These are phyloP conservation scores for Pseudanteris insignis DNA, from an alignment of 2,888 invertebrate genomes.

Conservation along the genomic window DNA sequence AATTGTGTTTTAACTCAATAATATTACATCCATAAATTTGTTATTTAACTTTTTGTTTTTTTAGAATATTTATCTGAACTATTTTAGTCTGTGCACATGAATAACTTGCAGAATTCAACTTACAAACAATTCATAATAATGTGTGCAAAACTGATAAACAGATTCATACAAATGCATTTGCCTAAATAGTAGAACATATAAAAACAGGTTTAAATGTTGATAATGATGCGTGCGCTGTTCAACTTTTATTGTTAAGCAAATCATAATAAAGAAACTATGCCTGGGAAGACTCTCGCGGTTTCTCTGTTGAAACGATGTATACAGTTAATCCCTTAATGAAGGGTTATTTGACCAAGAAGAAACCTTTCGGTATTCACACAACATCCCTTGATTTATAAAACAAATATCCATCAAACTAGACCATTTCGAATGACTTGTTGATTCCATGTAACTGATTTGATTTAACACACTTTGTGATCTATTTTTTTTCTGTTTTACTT, in stretches of 20 bases:
- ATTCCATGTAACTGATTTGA: too few relatives aligned
- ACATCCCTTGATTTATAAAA: slow-evolving; percentile 1
- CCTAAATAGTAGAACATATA: slow-evolving; percentile 8
- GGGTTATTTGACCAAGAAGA: slow-evolving; percentile 31
- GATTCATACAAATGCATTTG: slow-evolving; percentile 1
- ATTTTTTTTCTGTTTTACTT: too few relatives aligned
- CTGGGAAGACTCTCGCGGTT: slow-evolving; percentile 40
- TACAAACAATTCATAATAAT: too few relatives aligned
- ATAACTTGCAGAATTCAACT: too few relatives aligned
- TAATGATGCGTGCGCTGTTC: slow-evolving; percentile 12
- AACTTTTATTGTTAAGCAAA: slow-evolving; percentile 10
- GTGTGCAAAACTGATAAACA: slow-evolving; percentile 4
- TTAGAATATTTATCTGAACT: too few relatives aligned
- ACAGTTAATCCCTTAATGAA: slow-evolving; percentile 32
- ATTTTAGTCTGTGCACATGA: too few relatives aligned
- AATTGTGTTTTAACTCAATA: too few relatives aligned
- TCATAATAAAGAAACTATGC: slow-evolving; percentile 13
- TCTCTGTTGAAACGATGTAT: slow-evolving; percentile 17
- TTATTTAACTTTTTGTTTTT: too few relatives aligned
- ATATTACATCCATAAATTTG: too few relatives aligned
- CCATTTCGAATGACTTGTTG: too few relatives aligned
- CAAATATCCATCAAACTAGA: too few relatives aligned
- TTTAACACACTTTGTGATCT: too few relatives aligned
- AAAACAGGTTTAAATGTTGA: slow-evolving; percentile 16
- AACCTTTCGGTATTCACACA: slow-evolving; percentile 13